Conservation (phyloP, 1,140 invertebrate genomes). For the Diachasma alloeum region DNA sequence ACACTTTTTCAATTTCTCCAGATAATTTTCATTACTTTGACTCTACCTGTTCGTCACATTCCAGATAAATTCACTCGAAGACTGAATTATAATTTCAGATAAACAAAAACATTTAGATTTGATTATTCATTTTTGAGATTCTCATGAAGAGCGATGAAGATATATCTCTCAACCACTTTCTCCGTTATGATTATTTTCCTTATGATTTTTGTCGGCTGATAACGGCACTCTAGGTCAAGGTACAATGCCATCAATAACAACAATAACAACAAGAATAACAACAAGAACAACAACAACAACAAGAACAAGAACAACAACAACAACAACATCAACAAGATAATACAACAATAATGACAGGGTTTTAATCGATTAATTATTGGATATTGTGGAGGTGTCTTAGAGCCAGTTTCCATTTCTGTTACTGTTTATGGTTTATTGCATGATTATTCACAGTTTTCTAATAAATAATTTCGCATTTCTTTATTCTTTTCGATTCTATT, state of each 20-base stretch:
- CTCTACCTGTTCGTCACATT: background rate
- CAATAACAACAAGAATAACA: conserved; percentile 13
- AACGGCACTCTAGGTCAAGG: conserved; percentile 22
- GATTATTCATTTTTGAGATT: background rate
- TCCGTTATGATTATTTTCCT: background rate
- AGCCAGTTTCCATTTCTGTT: conserved; percentile 17
- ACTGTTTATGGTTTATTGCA: background rate
- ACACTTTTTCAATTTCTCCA: background rate
- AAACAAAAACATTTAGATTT: background rate
- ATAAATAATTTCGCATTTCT: conserved; percentile 25
- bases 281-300: conserved; percentile 5
- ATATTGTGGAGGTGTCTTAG: background rate
- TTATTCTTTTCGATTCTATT: conserved; percentile 7
- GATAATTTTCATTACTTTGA: background rate
- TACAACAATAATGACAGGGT: background rate
- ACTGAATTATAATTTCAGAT: no score
- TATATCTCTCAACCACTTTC: background rate
- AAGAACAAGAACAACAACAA: conserved; percentile 17
- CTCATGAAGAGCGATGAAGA: background rate
- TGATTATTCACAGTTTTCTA: conserved; percentile 23
- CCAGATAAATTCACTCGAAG: background rate
- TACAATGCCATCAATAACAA: conserved; percentile 14
- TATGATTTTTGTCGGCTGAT: conserved; percentile 3
- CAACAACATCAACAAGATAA: conserved; percentile 15
- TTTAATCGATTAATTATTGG: background rate